phyloP scores from a whole-genome alignment of 1,140 invertebrate species.

The Melanaphis sacchari region DNA sequence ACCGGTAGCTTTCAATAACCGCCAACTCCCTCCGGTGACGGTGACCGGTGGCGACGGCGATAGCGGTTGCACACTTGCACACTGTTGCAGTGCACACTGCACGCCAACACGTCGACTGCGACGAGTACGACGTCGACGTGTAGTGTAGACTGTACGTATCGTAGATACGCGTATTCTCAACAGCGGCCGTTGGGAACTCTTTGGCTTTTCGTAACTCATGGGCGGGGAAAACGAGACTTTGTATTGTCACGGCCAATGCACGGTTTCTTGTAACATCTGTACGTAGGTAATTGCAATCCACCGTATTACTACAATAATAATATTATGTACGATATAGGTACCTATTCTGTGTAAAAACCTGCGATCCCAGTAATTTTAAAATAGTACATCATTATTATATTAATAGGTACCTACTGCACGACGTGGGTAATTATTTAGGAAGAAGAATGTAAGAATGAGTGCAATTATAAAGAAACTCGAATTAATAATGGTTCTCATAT shows the following conservation, averaged over 20 bases:
- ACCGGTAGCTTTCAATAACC: no score
- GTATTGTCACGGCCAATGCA: not conserved
- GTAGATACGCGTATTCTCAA: not conserved
- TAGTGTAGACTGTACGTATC: no score
- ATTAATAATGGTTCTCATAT: conserved; percentile 12
- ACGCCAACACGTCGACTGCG: no score
- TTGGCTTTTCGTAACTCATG: not conserved
- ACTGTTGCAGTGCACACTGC: no score
- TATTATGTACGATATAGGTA: no score
- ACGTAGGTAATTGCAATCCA: not conserved
- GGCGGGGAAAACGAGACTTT: not conserved
- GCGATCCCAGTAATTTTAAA: not conserved
- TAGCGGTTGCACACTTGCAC: no score
- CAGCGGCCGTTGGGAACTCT: not conserved
- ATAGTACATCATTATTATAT: not conserved
- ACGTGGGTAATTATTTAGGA: not conserved
- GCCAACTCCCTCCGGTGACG: no score
- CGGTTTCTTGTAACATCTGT: not conserved
- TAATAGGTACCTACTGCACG: not conserved
- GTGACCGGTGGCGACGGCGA: no score
- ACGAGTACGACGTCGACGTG: not conserved
- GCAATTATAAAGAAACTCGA: not conserved
- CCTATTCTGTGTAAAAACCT: not conserved
- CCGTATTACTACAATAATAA: not conserved
- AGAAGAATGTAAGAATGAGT: not conserved